A percentile compares a stretch with the other conserved stretches of the same genome.
These are phyloP conservation scores for Cydia pomonella DNA, from an alignment of 1,140 invertebrate species.

Conservation along the genomic window DNA sequence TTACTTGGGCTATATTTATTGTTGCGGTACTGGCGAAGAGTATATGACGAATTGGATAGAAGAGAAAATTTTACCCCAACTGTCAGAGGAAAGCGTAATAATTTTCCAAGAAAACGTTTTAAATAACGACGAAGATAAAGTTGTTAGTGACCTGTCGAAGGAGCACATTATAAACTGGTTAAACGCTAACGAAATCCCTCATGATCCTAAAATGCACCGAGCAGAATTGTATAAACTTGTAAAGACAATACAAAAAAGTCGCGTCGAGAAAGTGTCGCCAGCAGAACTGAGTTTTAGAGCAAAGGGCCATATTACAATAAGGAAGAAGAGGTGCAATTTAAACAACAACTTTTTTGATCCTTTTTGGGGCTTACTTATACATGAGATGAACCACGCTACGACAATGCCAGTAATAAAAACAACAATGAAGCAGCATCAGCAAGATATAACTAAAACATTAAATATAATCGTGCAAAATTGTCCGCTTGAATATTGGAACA, in stretches of 20 bases:
- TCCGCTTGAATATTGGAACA: background rate
- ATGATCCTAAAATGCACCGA: background rate
- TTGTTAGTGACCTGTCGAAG: background rate
- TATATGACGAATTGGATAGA: constrained; percentile 1
- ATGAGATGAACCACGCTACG: background rate
- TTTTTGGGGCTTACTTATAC: background rate
- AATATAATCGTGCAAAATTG: background rate
- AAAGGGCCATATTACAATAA: background rate
- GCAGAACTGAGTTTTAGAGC: background rate
- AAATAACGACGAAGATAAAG: no score
- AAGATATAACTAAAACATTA: background rate
- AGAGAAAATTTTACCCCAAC: background rate
- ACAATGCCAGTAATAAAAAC: background rate
- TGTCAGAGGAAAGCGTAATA: background rate
- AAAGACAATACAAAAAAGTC: background rate
- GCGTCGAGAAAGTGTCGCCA: background rate
- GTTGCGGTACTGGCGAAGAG: no score
- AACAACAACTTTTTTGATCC: background rate
- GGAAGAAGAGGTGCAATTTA: background rate
- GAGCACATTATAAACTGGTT: background rate
- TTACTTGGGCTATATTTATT: background rate
- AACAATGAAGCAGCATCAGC: background rate
- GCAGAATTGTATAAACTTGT: background rate
- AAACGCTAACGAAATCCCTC: background rate
- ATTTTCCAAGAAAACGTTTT: constrained; percentile 11